phyloP scores from a whole-genome alignment of 2,113 vertebrate species.

The Cranoglanis bouderius region DNA sequence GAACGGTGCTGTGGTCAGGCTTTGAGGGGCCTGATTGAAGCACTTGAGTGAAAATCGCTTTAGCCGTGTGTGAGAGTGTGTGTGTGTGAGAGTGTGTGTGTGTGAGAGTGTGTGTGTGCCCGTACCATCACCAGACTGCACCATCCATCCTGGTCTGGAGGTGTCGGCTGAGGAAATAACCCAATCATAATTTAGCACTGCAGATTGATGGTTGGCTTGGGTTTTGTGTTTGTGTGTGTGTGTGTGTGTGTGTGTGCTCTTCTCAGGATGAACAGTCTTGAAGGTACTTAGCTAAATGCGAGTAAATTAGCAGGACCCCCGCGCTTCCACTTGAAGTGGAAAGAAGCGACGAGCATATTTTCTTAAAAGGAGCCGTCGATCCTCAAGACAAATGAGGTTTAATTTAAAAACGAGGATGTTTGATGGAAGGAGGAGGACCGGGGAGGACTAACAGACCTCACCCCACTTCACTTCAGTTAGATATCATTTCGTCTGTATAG shows the following conservation, averaged over 20 bases:
- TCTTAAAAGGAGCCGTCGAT: not conserved
- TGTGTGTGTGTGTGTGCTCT: not conserved
- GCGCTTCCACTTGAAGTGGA: not conserved
- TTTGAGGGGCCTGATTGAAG: slow-evolving; percentile 37
- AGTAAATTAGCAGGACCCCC: slow-evolving; percentile 37
- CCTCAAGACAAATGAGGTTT: not conserved
- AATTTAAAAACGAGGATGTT: slow-evolving; percentile 9
- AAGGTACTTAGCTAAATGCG: slow-evolving; percentile 40
- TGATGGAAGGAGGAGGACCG: not conserved
- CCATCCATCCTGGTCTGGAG: slow-evolving; percentile 34
- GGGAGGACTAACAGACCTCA: slow-evolving; percentile 14
- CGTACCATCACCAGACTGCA: not conserved
- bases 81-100: slow-evolving; percentile 17
- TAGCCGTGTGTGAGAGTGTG: slow-evolving; percentile 17
- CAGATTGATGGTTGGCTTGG: slow-evolving; percentile 36
- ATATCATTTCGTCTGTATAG: not conserved
- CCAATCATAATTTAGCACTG: slow-evolving; percentile 52
- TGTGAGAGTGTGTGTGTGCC: not conserved
- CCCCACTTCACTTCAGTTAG: slow-evolving; percentile 6
- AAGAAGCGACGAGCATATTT: slow-evolving; percentile 6
- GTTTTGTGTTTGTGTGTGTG: not conserved
- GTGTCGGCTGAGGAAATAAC: slow-evolving; percentile 49
- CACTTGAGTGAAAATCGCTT: slow-evolving; percentile 44
- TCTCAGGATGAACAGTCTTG: slow-evolving; percentile 42
- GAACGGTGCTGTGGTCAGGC: slow-evolving; percentile 27